Conservation (phyloP, 1,140 invertebrate species). For the Heliothis subflexa region DNA sequence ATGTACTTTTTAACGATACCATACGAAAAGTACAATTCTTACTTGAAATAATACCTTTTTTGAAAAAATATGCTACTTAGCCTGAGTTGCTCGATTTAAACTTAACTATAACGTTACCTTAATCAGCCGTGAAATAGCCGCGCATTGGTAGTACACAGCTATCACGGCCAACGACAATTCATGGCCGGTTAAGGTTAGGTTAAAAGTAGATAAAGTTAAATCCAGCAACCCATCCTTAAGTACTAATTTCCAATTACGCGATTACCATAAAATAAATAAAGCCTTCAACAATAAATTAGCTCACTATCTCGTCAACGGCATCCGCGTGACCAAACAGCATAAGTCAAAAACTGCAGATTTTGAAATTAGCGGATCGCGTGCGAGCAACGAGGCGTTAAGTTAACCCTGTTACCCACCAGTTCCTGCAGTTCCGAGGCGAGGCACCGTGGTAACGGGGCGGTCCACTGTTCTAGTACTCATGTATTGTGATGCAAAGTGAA, state of each 20-base stretch:
- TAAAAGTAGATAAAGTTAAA: no score
- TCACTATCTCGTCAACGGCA: conserved; percentile 3
- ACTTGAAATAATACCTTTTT: no score
- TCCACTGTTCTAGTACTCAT: conserved; percentile 64
- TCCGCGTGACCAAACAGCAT: conserved; percentile 3
- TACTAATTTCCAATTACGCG: conserved; percentile 4
- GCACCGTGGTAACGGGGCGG: conserved; percentile 70
- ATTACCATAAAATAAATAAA: conserved; percentile 7
- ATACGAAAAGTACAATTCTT: no score
- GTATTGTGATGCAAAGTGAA: conserved; percentile 32
- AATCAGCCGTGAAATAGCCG: no score
- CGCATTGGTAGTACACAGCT: no score
- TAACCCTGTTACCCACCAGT: conserved; percentile 59
- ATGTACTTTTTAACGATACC: no score
- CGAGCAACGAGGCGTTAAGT: conserved; percentile 41
- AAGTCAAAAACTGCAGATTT: conserved; percentile 32
- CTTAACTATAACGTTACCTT: no score
- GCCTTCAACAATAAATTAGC: conserved; percentile 27
- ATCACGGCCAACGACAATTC: no score
- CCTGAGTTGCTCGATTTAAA: no score
- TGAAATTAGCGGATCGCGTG: conserved; percentile 46
- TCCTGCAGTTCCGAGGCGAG: conserved; percentile 44
- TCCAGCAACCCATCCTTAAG: no score
- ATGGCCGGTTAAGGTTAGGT: no score
- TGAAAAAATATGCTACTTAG: no score